Base-by-base conservation (phyloP, 2,888 invertebrate species). In the Pandemis corylana region DNA sequence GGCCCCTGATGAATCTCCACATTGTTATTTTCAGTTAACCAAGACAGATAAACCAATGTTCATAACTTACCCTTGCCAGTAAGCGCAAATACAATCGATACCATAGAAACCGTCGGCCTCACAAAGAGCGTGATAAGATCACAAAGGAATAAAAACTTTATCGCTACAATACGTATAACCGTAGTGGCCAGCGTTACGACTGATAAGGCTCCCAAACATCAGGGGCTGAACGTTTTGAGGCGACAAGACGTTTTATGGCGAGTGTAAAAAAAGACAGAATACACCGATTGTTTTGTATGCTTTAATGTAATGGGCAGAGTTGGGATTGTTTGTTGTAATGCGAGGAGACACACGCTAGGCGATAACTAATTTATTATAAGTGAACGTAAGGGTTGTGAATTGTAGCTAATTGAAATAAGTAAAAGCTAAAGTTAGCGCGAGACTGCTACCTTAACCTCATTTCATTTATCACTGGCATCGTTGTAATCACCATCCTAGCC, bases 201-300 rank as follows among this genome's bases (percentile, higher is more conserved):
- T 79, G 82, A 84, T 82, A 83, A 81, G 79, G 76, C 68, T 49
- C 59, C 51, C 67, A 62, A 66, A 67, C 70, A 65, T 65, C 69
- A 66, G 46, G 53, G 71, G 65, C 51, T 67, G 4, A 49, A 64
- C 68, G 42, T 69, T 66, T 64, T 61, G 65, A 67, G 69, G 65
- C 69, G 72, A 76, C 72, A 79, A 79, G 77, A 78, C 77, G 77
- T 79, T 86, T 83, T 82, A 81, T 80, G 77, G 76, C 66, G 73
- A 78, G 76, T 78, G 80, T 82, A 82, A 84, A 83, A 81, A 82
- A 76, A 71, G 70, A 49, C 75, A 28, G 68, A 76, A 77, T 78
- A 78, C 71, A 76, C 61, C 44, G 46, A 67, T 46, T 46, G 46
- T 46, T 46, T 46, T 46, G 12, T 46, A 36, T 36, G 46, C 12